Evolutionary conservation across 2,888 invertebrate species (phyloP).

Genomic region (Tyria jacobaeae): DNA sequence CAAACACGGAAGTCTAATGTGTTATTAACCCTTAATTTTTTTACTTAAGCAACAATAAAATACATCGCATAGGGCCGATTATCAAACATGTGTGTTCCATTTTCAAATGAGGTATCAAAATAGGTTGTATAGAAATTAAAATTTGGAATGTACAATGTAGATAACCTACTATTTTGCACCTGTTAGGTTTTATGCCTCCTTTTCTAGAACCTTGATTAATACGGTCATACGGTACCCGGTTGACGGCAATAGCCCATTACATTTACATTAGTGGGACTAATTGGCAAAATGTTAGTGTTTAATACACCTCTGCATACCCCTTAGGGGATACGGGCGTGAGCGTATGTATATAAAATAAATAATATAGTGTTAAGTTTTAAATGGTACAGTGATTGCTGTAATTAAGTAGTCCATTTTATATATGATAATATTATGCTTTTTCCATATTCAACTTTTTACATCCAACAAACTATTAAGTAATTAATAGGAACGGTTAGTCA

Average conservation of each 20-base stretch:
- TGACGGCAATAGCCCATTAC: too few relatives aligned
- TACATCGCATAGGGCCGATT: slow-evolving; percentile 27
- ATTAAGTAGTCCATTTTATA: too few relatives aligned
- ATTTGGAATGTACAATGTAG: background rate
- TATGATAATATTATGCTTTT: slow-evolving; percentile 12
- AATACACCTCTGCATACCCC: too few relatives aligned
- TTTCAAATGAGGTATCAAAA: slow-evolving; percentile 6
- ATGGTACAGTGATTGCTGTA: too few relatives aligned
- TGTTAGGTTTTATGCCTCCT: too few relatives aligned
- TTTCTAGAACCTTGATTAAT: too few relatives aligned
- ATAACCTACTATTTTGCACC: background rate
- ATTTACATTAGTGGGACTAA: too few relatives aligned
- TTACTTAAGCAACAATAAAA: slow-evolving; percentile 43
- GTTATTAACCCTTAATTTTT: slow-evolving; percentile 37
- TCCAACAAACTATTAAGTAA: background rate
- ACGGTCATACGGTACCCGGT: too few relatives aligned
- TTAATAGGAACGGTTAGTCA: background rate
- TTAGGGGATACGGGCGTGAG: too few relatives aligned
- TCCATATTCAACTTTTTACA: background rate
- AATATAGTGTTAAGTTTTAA: too few relatives aligned
- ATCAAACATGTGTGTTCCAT: slow-evolving; percentile 26
- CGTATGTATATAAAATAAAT: too few relatives aligned
- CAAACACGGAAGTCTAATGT: slow-evolving; percentile 30
- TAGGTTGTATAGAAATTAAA: slow-evolving; percentile 7
- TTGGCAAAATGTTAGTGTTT: too few relatives aligned